These are phyloP conservation scores for Caiman crocodilus DNA, from an alignment of 2,797 vertebrate species.

Conservation along the genomic window DNA sequence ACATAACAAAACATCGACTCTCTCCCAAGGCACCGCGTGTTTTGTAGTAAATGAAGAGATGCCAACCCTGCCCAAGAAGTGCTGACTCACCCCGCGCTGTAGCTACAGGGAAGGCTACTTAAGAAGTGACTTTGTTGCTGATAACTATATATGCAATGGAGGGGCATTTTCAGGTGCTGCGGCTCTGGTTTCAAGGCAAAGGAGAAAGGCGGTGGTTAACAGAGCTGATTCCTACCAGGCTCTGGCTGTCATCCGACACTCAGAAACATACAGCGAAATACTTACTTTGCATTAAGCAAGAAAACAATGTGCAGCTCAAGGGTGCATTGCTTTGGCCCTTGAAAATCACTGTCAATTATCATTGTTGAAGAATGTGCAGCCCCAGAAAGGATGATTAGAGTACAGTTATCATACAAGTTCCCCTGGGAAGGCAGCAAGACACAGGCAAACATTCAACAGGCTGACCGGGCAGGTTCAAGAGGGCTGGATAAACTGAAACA, in stretches of 20 bases:
- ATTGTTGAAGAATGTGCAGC: neutral
- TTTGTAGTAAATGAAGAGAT: slow-evolving; percentile 74
- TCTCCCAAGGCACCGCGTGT: slow-evolving; percentile 59
- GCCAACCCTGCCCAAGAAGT: slow-evolving; percentile 16
- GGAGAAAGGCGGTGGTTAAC: neutral
- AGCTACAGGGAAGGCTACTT: slow-evolving; percentile 65
- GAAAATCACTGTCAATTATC: too few species aligned
- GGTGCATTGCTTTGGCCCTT: too few species aligned
- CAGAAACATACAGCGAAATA: neutral
- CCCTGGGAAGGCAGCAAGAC: neutral
- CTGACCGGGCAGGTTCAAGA: neutral
- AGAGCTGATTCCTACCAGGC: slow-evolving; percentile 11
- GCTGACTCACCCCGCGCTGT: slow-evolving; percentile 49
- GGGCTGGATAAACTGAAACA: too few species aligned
- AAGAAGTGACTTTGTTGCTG: slow-evolving; percentile 54
- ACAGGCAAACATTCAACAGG: neutral
- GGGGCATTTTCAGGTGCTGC: neutral
- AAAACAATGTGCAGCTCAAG: slow-evolving; percentile 15
- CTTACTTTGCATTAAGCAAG: slow-evolving; percentile 28
- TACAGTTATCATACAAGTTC: neutral
- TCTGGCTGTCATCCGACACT: slow-evolving; percentile 33
- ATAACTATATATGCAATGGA: slow-evolving; percentile 6
- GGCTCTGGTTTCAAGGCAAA: slow-evolving; percentile 8
- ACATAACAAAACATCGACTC: slow-evolving; percentile 74
- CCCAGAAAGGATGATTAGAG: neutral